Conservation (phyloP, 2,888 invertebrate genomes). For the Microplitis deprimator region DNA sequence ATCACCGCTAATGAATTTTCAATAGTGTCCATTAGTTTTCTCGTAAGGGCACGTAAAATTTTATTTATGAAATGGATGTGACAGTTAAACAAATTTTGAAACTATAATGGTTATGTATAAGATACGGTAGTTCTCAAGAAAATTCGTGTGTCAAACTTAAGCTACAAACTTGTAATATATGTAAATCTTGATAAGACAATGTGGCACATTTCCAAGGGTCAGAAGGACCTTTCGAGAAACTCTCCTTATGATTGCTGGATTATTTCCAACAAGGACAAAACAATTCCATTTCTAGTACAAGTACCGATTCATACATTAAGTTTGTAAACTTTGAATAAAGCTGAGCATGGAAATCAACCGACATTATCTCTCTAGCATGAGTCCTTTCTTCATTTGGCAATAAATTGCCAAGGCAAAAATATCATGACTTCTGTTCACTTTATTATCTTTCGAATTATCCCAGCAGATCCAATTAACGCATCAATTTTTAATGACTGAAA, state of each 20-base stretch:
- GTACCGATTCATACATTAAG: constrained; percentile 54
- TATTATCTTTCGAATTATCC: background rate
- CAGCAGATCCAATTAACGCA: background rate
- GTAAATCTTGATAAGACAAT: constrained; percentile 69
- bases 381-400: background rate
- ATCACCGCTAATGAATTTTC: no score
- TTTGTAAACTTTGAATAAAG: constrained; percentile 37
- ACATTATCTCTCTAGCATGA: constrained; percentile 2
- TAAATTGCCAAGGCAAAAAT: background rate
- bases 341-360: background rate
- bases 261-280: constrained; percentile 32
- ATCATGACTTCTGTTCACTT: background rate
- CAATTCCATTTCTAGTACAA: constrained; percentile 34
- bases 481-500: constrained; percentile 33
- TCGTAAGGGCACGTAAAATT: no score
- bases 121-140: constrained; percentile 49
- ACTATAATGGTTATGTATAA: background rate
- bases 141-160: constrained; percentile 62
- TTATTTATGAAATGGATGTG: no score
- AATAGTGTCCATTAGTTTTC: no score
- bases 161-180: constrained; percentile 70
- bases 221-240: constrained; percentile 28
- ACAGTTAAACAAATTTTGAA: background rate
- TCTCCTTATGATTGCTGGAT: constrained; percentile 30
- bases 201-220: constrained; percentile 59